phyloP scores from a whole-genome alignment of 2,797 vertebrate genomes.

The Enteromius trimaculatus region DNA sequence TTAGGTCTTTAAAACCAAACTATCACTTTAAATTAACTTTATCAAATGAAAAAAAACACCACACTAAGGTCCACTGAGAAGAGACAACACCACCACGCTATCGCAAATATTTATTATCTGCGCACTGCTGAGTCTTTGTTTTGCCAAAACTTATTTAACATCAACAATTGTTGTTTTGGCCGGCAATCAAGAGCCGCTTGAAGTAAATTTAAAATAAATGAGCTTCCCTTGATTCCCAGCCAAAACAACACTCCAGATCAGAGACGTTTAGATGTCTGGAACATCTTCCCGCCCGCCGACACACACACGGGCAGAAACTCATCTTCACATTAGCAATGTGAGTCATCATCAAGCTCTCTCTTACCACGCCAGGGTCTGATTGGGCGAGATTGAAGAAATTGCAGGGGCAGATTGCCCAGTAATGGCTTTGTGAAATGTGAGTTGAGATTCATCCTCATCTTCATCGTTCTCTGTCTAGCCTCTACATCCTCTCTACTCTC shows the following conservation, averaged over 20 bases:
- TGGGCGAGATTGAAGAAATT: constrained; percentile 54
- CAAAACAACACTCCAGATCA: constrained; percentile 40
- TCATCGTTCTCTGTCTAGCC: constrained; percentile 34
- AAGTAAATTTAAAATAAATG: constrained; percentile 43
- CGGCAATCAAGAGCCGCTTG: constrained; percentile 16
- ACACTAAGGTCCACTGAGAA: not conserved
- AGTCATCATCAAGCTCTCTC: constrained; percentile 41
- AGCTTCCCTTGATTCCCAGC: constrained; percentile 31
- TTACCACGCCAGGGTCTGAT: constrained; percentile 38
- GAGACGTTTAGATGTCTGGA: constrained; percentile 13
- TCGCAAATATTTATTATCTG: constrained; percentile 22
- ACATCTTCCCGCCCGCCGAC: constrained; percentile 19
- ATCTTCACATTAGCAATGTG: constrained; percentile 50
- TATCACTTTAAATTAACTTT: not conserved
- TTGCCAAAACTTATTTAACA: constrained; percentile 26
- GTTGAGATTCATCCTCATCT: constrained; percentile 34
- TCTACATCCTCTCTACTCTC: constrained; percentile 35
- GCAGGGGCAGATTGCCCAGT: constrained; percentile 54
- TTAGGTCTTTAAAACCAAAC: not conserved
- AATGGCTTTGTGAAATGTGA: constrained; percentile 61
- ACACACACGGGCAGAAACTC: constrained; percentile 35
- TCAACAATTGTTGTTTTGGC: constrained; percentile 41
- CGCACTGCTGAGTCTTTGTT: constrained; percentile 8
- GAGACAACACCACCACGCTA: not conserved
- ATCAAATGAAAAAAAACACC: not conserved